phyloP scores from a whole-genome alignment of 2,113 vertebrate genomes.

The Eleginops maclovinus region DNA sequence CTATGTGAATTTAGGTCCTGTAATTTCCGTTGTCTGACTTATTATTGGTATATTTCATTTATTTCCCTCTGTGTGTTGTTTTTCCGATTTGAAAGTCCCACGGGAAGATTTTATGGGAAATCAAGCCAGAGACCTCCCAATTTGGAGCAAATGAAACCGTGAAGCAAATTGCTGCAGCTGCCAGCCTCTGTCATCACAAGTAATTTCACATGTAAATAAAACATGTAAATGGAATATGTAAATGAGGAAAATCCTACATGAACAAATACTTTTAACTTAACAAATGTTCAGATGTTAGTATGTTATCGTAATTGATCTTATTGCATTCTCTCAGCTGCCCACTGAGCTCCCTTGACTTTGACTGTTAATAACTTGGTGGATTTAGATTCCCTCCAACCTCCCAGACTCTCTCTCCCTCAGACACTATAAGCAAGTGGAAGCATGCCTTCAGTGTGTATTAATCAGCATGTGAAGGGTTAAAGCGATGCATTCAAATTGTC shows the following conservation, averaged over 20 bases:
- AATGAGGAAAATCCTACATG: slow-evolving; percentile 29
- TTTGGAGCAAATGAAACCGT: slow-evolving; percentile 34
- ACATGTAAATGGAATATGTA: slow-evolving; percentile 31
- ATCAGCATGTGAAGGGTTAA: slow-evolving; percentile 50
- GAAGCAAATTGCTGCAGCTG: slow-evolving; percentile 18
- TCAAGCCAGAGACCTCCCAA: slow-evolving; percentile 26
- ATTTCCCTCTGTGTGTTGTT: slow-evolving; percentile 4
- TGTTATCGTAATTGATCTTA: slow-evolving; percentile 44
- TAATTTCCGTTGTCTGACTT: slow-evolving; percentile 42
- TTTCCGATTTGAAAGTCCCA: slow-evolving; percentile 25
- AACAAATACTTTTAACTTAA: slow-evolving; percentile 26
- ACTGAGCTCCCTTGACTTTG: slow-evolving; percentile 43
- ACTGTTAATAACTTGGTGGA: slow-evolving; percentile 50
- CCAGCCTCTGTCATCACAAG: slow-evolving; percentile 30
- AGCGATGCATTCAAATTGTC: slow-evolving; percentile 50
- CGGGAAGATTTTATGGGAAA: slow-evolving; percentile 33
- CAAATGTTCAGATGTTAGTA: slow-evolving; percentile 29
- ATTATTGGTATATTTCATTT: slow-evolving; percentile 51
- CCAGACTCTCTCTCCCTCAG: slow-evolving; percentile 9
- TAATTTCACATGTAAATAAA: slow-evolving; percentile 45
- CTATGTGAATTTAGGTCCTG: slow-evolving; percentile 14
- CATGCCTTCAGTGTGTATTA: slow-evolving; percentile 49
- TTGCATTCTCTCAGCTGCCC: slow-evolving; percentile 10
- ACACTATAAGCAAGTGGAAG: slow-evolving; percentile 35
- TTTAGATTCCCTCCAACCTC: slow-evolving; percentile 9